Evolutionary conservation across 2,797 vertebrate genomes (phyloP).

Genomic region (Rhadinocentrus ornatus): DNA sequence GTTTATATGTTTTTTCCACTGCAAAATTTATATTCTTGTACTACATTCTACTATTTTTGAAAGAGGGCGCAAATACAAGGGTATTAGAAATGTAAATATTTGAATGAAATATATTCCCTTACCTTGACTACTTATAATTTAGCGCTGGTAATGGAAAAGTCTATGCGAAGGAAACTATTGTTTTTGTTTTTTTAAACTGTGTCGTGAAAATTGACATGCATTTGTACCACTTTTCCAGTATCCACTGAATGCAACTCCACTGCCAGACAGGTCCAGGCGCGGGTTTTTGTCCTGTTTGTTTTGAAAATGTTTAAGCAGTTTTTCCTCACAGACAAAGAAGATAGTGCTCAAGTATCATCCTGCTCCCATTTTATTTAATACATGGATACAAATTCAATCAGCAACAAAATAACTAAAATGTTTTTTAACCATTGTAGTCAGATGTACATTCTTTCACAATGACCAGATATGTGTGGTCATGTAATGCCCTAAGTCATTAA

Average conservation of each 20-base stretch:
- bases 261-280: slow-evolving; percentile 25
- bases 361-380: background rate
- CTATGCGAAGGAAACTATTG: background rate
- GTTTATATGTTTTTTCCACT: background rate
- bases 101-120: too few species aligned
- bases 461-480: background rate
- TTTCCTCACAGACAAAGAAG: slow-evolving; percentile 11
- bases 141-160: background rate
- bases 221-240: slow-evolving; percentile 27
- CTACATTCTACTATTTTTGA: too few species aligned
- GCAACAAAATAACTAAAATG: background rate
- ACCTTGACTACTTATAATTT: background rate
- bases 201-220: background rate
- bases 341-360: background rate
- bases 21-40: background rate
- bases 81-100: background rate
- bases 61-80: background rate
- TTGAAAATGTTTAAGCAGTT: slow-evolving; percentile 24
- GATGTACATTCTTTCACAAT: background rate
- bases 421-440: background rate
- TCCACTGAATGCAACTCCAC: slow-evolving; percentile 52
- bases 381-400: background rate
- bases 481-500: too few species aligned
- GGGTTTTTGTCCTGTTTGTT: slow-evolving; percentile 53
- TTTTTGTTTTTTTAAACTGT: background rate